Base-by-base conservation (phyloP, 2,888 invertebrate species). In the Girardia tigrina region DNA sequence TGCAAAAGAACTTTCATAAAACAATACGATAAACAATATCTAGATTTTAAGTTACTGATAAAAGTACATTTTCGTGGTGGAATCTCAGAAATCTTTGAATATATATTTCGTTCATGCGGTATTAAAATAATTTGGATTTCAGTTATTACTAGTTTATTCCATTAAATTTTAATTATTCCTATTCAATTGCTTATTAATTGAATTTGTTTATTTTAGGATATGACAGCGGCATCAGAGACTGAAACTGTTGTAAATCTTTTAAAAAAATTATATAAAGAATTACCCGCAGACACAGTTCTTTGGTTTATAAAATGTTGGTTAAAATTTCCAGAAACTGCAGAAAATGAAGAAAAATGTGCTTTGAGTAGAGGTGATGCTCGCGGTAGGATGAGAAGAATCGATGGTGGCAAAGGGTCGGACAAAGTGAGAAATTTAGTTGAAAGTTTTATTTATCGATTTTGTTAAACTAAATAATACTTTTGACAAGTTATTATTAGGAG, bases 371-470 rank as follows among this genome's bases (percentile, higher is more conserved):
- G 76, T 23, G 77, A 77, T 71, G 77, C 77, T 42, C 77, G 77
- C 20, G 77, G 77, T 12, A 27, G 73, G n/a, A 77, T 77, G 77
- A 29, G 77, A 42, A 20, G 77, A 14, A 77, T 77, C 14, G 77
- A 77, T 73, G 77, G 77, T 4, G 76, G 76, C 14, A 77, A 77
- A 36, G 77, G 77, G 1, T 77, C 77, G 16, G 77, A 77, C 36
- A 77, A 77, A 72, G 77, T 76, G 1, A 12, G 72, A 72, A 36
- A 36, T 12, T 36, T n/a, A n/a, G n/a, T n/a, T n/a, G n/a, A n/a
- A n/a, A n/a, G n/a, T n/a, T n/a, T n/a, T n/a, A n/a, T n/a, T n/a
- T 6, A 27, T 14, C 27, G 20, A 26, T 27, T 72, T 27, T 6
- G 14, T 72, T 28, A 26, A 26, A 14, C n/a, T n/a, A n/a, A n/a